Evolutionary conservation across 2,797 vertebrate species (phyloP), one percentile per base, ranked within the genome.

Genomic region (Oreochromis grahami): DNA sequence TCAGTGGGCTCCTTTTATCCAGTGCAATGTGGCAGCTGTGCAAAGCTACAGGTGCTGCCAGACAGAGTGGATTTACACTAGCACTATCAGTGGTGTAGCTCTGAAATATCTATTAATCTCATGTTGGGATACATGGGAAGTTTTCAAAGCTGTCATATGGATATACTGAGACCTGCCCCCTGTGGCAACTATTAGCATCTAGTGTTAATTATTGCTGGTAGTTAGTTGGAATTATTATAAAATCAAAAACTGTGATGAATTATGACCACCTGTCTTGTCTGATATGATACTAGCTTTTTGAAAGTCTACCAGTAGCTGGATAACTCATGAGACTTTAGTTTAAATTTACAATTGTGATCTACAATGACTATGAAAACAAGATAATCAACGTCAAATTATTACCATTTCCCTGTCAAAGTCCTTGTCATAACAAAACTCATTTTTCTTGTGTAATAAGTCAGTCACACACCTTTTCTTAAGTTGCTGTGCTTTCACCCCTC

Each of bases 191-290:
- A 24, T 36, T 89, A 89, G 93, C 70, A 53, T 84, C 24, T 79
- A 45, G 86, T 45, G 55, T 76, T 89, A 91, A 94, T 93, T 86
- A 87, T 80, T 12, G 76, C 11, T 48, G 50, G 55, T 77, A 77
- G 76, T 86, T 60, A 77, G 88, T 10, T 51, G 83, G 58, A 81
- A 90, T 63, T 76, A 87, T 80, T 15, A n/a, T 9, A 9, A 24
- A 85, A 80, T 24, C 60, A 55, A 21, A 24, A 38, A 55, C 74
- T 63, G 43, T 29, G 43, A 48, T 29, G 9, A 92, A 88, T 79
- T 77, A 21, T 2, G 43, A 81, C 84, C n/a, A 72, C 36, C 74
- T 13, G 36, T 65, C 43, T 72, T 19, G 34, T 51, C 52, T 88
- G 56, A 41, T 63, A 60, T 26, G 79, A 87, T 80, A 89, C n/a